Conservation (phyloP, 2,888 invertebrate species). For the Cantharis rustica region DNA sequence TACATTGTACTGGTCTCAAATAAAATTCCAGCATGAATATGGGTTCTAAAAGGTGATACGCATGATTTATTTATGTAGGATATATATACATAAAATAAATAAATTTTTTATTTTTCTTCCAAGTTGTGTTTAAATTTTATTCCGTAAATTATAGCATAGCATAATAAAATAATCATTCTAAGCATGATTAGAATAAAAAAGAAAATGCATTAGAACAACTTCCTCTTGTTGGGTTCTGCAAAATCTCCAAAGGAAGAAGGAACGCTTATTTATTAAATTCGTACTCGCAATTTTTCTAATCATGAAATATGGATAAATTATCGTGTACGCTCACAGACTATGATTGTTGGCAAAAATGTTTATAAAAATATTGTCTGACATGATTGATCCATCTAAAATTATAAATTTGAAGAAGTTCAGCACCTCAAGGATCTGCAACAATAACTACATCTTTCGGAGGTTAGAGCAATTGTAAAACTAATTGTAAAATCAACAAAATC, state of each 20-base stretch:
- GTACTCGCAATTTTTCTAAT: no score
- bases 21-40: slow-evolving; percentile 19
- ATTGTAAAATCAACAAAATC: no score
- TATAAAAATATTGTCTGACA: no score
- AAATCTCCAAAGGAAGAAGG: not conserved
- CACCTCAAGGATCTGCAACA: no score
- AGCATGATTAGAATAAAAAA: not conserved
- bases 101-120: not conserved
- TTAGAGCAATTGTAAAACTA: no score
- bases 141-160: not conserved
- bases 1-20: slow-evolving; percentile 34
- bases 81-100: slow-evolving; percentile 9
- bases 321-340: no score
- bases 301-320: no score
- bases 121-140: not conserved
- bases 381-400: no score
- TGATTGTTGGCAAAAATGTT: no score
- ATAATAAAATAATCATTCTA: not conserved
- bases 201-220: not conserved
- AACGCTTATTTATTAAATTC: no score
- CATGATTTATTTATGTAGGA: slow-evolving; percentile 26
- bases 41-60: slow-evolving; percentile 19
- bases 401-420: no score
- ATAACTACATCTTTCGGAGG: no score
- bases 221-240: not conserved